Evolutionary conservation across 2,888 invertebrate genomes (phyloP).

Genomic region (Unio delphinus): DNA sequence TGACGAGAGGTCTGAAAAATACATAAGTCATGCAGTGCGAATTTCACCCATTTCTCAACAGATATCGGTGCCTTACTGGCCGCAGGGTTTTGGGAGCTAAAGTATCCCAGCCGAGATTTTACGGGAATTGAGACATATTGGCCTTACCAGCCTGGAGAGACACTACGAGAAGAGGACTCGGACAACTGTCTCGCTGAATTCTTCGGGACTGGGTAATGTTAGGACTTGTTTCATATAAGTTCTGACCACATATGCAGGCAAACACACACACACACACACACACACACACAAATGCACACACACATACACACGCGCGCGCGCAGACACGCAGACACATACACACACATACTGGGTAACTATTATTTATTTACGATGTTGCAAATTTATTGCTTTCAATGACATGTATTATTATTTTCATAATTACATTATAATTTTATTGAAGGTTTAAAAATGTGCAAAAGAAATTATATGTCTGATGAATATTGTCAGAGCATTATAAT

Average conservation of each 20-base stretch:
- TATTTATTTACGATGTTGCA: no score
- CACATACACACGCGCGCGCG: background rate
- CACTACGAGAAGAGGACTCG: conserved; percentile 61
- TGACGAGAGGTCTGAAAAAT: no score
- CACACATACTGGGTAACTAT: no score
- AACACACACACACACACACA: conserved; percentile 3
- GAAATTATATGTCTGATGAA: no score
- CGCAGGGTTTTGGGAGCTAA: conserved; percentile 60
- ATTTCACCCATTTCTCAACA: conserved; percentile 20
- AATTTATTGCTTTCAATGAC: no score
- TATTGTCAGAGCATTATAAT: no score
- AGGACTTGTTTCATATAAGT: no score
- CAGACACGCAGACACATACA: background rate
- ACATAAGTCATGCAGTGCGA: no score
- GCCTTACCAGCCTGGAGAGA: conserved; percentile 45
- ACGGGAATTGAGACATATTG: conserved; percentile 35
- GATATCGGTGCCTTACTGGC: conserved; percentile 57
- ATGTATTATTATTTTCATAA: no score
- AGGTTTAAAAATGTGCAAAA: no score
- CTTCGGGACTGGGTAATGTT: conserved; percentile 59
- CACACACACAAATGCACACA: no score
- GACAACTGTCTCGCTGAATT: conserved; percentile 65
- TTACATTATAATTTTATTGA: no score
- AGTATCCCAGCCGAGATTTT: conserved; percentile 54
- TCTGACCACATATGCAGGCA: background rate